Conservation (phyloP, 2,888 invertebrate species). For the Crocallis elinguaria region DNA sequence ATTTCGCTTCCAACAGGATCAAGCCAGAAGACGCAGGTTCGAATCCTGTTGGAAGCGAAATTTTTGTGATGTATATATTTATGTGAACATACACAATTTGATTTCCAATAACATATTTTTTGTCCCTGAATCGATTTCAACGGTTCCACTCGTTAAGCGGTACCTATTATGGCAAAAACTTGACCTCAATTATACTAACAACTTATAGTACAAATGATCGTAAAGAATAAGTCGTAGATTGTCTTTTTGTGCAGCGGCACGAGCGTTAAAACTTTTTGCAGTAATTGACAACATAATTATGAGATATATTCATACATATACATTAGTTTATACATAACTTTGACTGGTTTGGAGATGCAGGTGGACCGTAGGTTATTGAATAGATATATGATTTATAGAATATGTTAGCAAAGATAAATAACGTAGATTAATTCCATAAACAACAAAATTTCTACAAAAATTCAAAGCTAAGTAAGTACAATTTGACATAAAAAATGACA, state of each 20-base stretch:
- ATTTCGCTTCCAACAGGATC: too few relatives aligned
- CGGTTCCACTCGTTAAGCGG: slow-evolving; percentile 15
- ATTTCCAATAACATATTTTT: slow-evolving; percentile 15
- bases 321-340: not conserved
- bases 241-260: slow-evolving; percentile 12
- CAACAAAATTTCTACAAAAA: too few relatives aligned
- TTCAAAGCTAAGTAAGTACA: too few relatives aligned
- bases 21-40: too few relatives aligned
- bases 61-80: too few relatives aligned
- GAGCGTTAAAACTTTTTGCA: slow-evolving; percentile 18
- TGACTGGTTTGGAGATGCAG: not conserved
- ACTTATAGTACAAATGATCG: slow-evolving; percentile 18
- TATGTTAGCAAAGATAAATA: too few relatives aligned
- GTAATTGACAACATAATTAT: slow-evolving; percentile 23
- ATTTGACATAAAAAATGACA: too few relatives aligned
- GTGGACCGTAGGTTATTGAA: not conserved
- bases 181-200: slow-evolving; percentile 14
- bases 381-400: too few relatives aligned
- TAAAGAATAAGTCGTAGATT: slow-evolving; percentile 7
- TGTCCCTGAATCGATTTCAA: slow-evolving; percentile 22
- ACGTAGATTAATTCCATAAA: too few relatives aligned
- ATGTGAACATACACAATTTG: too few relatives aligned
- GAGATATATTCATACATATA: not conserved
- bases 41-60: too few relatives aligned
- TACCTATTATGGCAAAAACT: slow-evolving; percentile 20